Conservation (phyloP, 2,797 vertebrate species). For the Sebastes vulpes region DNA sequence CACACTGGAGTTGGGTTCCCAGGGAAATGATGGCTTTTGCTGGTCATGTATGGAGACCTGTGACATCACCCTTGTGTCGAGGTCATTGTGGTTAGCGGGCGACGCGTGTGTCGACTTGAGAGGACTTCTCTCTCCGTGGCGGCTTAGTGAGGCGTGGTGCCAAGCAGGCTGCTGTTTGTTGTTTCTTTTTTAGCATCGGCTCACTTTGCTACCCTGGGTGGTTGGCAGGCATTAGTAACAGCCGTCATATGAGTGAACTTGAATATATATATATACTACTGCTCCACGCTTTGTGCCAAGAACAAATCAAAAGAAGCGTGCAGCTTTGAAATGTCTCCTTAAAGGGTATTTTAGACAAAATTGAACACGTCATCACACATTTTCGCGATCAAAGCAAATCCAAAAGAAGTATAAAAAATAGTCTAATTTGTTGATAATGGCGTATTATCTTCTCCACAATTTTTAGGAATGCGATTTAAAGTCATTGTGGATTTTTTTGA, state of each 20-base stretch:
- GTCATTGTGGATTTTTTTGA: not conserved
- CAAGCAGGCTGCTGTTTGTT: constrained; percentile 41
- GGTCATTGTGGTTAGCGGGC: constrained; percentile 34
- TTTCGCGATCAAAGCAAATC: not conserved
- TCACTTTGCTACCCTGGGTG: constrained; percentile 11
- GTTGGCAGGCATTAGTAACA: constrained; percentile 13
- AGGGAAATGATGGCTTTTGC: constrained; percentile 24
- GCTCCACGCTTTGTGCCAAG: not conserved
- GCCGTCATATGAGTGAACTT: constrained; percentile 11
- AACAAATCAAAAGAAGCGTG: constrained; percentile 1
- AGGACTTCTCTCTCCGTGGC: constrained; percentile 31
- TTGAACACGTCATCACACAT: not conserved
- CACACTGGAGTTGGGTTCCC: constrained; percentile 34
- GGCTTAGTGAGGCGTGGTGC: constrained; percentile 19
- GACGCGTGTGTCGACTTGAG: constrained; percentile 6
- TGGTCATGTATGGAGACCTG: constrained; percentile 37
- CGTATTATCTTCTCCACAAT: not conserved
- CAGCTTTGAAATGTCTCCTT: not conserved
- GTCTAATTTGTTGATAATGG: not conserved
- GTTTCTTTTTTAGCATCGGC: constrained; percentile 16
- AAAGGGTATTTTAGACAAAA: not conserved
- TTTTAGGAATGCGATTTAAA: not conserved
- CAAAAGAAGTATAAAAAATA: not conserved
- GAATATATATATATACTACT: not conserved
- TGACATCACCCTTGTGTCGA: constrained; percentile 49